Percentiles rank a stretch among this genome's conserved stretches.
Evolutionary conservation across 2,888 invertebrate genomes (phyloP).

Genomic region (Limenitis arthemis): DNA sequence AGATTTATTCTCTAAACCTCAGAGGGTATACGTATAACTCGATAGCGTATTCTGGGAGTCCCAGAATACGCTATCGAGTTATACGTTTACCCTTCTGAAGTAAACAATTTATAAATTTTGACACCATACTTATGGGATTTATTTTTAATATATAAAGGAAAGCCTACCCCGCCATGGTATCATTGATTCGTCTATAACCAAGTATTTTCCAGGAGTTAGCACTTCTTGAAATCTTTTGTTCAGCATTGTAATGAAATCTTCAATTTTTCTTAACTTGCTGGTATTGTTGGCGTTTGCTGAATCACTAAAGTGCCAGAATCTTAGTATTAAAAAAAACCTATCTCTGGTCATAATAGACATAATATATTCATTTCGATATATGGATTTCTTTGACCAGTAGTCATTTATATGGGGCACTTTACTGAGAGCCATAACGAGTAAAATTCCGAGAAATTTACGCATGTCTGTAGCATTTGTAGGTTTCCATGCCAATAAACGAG

Average conservation of each 20-base stretch:
- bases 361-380: constrained; percentile 5
- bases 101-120: constrained; percentile 23
- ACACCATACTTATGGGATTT: constrained; percentile 32
- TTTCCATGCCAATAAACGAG: constrained; percentile 1
- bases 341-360: neutral
- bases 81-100: constrained; percentile 18
- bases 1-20: constrained; percentile 15
- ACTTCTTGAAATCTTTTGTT: neutral
- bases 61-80: constrained; percentile 17
- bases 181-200: constrained; percentile 18
- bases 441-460: constrained; percentile 3
- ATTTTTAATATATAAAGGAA: constrained; percentile 31
- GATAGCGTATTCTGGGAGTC: neutral
- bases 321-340: constrained; percentile 3
- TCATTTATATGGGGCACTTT: constrained; percentile 1
- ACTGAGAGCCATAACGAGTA: constrained; percentile 2
- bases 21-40: neutral
- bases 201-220: constrained; percentile 3
- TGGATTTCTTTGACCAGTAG: constrained; percentile 4
- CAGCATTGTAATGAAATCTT: neutral
- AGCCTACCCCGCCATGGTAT: constrained; percentile 32
- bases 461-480: constrained; percentile 1
- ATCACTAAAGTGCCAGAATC: constrained; percentile 5
- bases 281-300: neutral
- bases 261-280: neutral